Conservation (phyloP, 2,888 invertebrate genomes). For the Aleiodes testaceus region DNA sequence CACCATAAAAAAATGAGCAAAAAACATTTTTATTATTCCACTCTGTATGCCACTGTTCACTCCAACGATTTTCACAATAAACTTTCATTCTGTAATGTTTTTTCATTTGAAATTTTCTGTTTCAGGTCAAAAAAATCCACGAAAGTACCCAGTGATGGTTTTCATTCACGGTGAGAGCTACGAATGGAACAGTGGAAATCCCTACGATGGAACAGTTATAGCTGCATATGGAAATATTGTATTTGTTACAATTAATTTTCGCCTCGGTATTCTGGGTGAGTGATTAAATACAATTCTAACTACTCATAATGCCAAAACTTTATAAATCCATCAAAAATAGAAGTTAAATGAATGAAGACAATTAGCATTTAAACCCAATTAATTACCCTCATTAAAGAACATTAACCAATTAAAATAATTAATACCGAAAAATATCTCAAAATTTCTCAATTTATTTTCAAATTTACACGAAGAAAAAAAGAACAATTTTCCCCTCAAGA, state of each 20-base stretch:
- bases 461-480: too few relatives aligned
- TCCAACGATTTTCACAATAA: constrained; percentile 13
- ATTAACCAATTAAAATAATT: too few relatives aligned
- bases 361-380: too few relatives aligned
- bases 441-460: too few relatives aligned
- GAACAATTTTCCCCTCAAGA: too few relatives aligned
- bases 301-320: background rate
- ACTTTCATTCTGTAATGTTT: background rate
- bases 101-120: constrained; percentile 35
- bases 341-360: too few relatives aligned
- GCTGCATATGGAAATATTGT: constrained; percentile 93
- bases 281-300: constrained; percentile 46
- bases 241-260: constrained; percentile 89
- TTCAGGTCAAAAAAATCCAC: constrained; percentile 63
- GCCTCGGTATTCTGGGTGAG: constrained; percentile 88
- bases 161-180: constrained; percentile 97
- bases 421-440: too few relatives aligned
- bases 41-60: background rate
- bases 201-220: constrained; percentile 95
- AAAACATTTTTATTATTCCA: background rate
- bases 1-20: background rate
- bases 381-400: too few relatives aligned
- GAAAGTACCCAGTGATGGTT: constrained; percentile 88
- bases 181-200: constrained; percentile 97
- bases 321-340: too few relatives aligned